phyloP scores from a whole-genome alignment of 2,888 invertebrate species.

The Perizoma affinitatum region DNA sequence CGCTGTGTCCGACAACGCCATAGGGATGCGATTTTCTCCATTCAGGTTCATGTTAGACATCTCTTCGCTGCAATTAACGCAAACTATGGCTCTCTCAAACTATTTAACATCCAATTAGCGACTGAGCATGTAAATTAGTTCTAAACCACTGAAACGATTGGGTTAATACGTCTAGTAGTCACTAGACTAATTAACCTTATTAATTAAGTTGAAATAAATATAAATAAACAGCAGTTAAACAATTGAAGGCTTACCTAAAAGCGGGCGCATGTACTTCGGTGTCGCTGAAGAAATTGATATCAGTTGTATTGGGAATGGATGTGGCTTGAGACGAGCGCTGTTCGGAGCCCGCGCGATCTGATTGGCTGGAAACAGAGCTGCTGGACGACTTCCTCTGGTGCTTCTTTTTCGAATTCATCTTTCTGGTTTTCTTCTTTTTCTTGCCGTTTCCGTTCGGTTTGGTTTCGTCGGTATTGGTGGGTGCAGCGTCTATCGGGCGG shows the following conservation, averaged over 20 bases:
- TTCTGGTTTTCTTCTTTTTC: constrained; percentile 92
- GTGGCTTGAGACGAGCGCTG: constrained; percentile 65
- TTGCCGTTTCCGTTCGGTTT: constrained; percentile 84
- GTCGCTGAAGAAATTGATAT: constrained; percentile 94
- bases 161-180: constrained; percentile 3
- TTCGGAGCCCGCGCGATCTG: constrained; percentile 79
- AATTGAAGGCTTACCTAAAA: constrained; percentile 76
- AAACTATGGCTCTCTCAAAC: constrained; percentile 25
- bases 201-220: constrained; percentile 5
- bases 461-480: constrained; percentile 67
- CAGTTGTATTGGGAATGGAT: constrained; percentile 63
- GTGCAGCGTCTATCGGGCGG: constrained; percentile 81
- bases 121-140: constrained; percentile 1
- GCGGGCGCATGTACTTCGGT: constrained; percentile 90
- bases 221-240: neutral
- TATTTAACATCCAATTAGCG: constrained; percentile 17
- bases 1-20: constrained; percentile 81
- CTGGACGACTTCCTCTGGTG: constrained; percentile 89
- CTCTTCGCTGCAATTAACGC: constrained; percentile 77
- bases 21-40: constrained; percentile 79
- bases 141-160: constrained; percentile 3
- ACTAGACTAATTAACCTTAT: neutral
- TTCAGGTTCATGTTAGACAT: constrained; percentile 80
- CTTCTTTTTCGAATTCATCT: constrained; percentile 91
- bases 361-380: constrained; percentile 80